These are phyloP conservation scores for Bucco capensis DNA, from an alignment of 2,113 vertebrate species.

Conservation along the genomic window DNA sequence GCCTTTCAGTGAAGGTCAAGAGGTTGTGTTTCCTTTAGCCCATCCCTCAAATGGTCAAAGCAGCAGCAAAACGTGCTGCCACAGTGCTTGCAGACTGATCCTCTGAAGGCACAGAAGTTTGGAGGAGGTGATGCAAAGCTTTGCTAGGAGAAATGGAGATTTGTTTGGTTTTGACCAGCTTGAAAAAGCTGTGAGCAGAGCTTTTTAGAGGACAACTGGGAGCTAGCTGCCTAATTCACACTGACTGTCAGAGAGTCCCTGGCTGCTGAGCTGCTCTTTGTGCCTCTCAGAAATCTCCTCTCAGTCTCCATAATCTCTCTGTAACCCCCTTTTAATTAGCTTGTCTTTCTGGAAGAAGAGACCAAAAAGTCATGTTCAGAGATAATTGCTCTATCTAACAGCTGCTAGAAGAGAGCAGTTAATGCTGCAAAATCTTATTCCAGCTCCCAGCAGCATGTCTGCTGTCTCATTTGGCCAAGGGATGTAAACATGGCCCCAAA, in stretches of 20 bases:
- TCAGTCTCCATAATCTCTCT: slow-evolving; percentile 31
- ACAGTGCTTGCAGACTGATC: not conserved
- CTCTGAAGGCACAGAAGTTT: not conserved
- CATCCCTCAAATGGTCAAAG: too few relatives aligned
- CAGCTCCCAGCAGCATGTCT: slow-evolving; percentile 1
- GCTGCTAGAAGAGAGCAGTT: slow-evolving; percentile 23
- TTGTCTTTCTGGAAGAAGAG: slow-evolving; percentile 24
- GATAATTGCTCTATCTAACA: slow-evolving; percentile 38
- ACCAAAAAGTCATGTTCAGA: slow-evolving; percentile 27
- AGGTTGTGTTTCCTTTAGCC: too few relatives aligned
- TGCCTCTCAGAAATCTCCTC: slow-evolving; percentile 22
- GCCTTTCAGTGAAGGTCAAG: not conserved
- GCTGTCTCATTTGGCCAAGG: not conserved
- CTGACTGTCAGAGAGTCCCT: not conserved
- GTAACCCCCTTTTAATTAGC: slow-evolving; percentile 59
- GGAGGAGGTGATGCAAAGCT: not conserved
- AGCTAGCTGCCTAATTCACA: not conserved
- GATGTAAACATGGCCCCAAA: not conserved
- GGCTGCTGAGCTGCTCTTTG: not conserved
- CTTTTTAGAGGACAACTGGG: not conserved
- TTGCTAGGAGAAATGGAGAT: not conserved
- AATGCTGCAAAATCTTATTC: slow-evolving; percentile 8
- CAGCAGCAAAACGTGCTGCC: not conserved
- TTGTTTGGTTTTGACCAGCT: not conserved
- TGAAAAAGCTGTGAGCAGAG: not conserved